Percentiles rank a stretch among this genome's conserved stretches.
These are phyloP conservation scores for Trachymyrmex septentrionalis DNA, from an alignment of 1,140 invertebrate genomes.

Conservation along the genomic window DNA sequence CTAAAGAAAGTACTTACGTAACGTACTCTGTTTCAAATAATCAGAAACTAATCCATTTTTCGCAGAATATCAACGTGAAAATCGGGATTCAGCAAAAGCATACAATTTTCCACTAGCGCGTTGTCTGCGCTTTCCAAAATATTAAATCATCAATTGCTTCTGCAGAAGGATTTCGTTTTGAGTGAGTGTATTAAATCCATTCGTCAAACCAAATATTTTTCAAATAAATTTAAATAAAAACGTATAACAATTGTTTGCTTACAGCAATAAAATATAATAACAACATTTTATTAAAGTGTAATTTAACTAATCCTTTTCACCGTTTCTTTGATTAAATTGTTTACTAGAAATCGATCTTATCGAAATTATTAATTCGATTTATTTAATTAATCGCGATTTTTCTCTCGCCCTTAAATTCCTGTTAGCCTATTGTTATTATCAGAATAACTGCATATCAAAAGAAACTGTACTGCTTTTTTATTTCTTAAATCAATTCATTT, in stretches of 20 bases:
- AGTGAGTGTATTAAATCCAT: slow-evolving; percentile 11
- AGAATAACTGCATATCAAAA: neutral
- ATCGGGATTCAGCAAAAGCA: slow-evolving; percentile 8
- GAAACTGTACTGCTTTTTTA: neutral
- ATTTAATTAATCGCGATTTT: neutral
- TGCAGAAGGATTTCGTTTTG: neutral
- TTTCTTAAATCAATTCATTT: slow-evolving; percentile 38
- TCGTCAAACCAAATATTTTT: neutral
- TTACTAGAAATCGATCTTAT: neutral
- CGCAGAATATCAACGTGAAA: neutral
- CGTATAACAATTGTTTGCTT: slow-evolving; percentile 31
- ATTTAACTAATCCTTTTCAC: slow-evolving; percentile 3
- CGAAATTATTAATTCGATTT: neutral
- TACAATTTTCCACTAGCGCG: slow-evolving; percentile 1
- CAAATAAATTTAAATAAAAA: slow-evolving; percentile 26
- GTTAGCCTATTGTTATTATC: neutral
- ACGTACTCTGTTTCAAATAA: slow-evolving; percentile 9
- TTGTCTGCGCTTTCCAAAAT: slow-evolving; percentile 10
- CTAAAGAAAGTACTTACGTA: neutral
- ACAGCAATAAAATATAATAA: neutral
- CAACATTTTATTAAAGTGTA: neutral
- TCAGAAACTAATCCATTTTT: slow-evolving; percentile 12
- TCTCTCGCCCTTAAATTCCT: neutral
- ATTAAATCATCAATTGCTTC: slow-evolving; percentile 45
- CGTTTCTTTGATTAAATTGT: slow-evolving; percentile 3